Conservation (phyloP, 1,140 invertebrate genomes). For the Anadara kagoshimensis region DNA sequence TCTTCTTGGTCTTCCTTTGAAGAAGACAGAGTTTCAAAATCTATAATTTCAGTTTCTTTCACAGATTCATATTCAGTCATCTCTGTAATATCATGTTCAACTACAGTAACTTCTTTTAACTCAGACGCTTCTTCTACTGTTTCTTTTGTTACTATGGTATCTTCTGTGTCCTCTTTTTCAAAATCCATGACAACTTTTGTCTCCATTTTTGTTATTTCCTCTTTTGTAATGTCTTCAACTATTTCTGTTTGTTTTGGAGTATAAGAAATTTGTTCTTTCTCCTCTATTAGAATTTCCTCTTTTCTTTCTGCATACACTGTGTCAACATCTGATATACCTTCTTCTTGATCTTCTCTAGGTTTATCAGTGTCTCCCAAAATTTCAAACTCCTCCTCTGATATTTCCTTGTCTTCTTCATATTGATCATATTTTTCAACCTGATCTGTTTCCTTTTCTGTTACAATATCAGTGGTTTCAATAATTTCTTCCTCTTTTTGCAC, state of each 20-base stretch:
- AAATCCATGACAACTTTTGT: too few relatives aligned
- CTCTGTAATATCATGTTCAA: not conserved
- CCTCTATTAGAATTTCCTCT: too few relatives aligned
- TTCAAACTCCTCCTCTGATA: slow-evolving; percentile 7
- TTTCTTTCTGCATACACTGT: too few relatives aligned
- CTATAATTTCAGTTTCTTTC: not conserved
- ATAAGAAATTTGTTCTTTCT: too few relatives aligned
- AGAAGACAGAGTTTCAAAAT: not conserved
- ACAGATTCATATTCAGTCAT: not conserved
- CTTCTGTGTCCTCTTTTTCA: not conserved
- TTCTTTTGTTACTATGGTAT: not conserved
- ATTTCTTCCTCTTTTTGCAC: too few relatives aligned
- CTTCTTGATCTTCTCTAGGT: slow-evolving; percentile 7
- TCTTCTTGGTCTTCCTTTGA: slow-evolving; percentile 2
- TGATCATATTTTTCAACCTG: not conserved
- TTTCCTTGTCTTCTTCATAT: slow-evolving; percentile 3
- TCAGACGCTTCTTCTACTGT: not conserved
- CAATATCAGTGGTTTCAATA: too few relatives aligned
- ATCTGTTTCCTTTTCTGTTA: too few relatives aligned
- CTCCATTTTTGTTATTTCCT: too few relatives aligned
- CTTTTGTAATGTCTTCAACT: too few relatives aligned
- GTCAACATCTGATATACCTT: not conserved
- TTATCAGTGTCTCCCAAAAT: not conserved
- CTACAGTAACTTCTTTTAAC: not conserved
- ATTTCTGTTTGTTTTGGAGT: too few relatives aligned